Evolutionary conservation across 2,888 invertebrate species (phyloP).

Genomic region (Agonum fuliginosum): DNA sequence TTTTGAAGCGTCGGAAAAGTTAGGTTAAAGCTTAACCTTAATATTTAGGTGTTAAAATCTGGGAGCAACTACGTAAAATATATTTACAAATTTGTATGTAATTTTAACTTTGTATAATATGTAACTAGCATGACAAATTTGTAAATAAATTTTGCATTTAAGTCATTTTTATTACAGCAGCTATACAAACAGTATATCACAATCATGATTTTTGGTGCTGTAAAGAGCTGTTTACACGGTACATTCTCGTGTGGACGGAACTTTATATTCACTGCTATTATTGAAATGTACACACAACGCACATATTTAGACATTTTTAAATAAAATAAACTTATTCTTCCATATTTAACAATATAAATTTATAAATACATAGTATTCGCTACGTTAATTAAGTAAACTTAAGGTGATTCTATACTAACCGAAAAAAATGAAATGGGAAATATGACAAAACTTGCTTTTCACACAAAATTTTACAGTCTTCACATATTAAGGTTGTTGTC

Average conservation of each 20-base stretch:
- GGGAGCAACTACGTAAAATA: constrained; percentile 54
- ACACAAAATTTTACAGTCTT: no score
- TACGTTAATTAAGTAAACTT: not conserved
- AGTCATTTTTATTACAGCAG: constrained; percentile 51
- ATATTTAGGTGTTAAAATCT: constrained; percentile 58
- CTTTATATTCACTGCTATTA: constrained; percentile 41
- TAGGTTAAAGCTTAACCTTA: constrained; percentile 46
- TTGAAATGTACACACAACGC: constrained; percentile 53
- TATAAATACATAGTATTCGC: constrained; percentile 34
- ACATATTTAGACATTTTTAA: constrained; percentile 53
- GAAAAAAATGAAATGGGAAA: no score
- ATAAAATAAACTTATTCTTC: constrained; percentile 57
- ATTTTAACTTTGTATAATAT: constrained; percentile 24
- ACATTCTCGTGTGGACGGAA: not conserved
- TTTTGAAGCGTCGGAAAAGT: constrained; percentile 6
- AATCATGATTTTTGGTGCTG: constrained; percentile 37
- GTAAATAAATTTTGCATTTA: constrained; percentile 42
- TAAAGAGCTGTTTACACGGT: constrained; percentile 25
- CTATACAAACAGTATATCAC: constrained; percentile 40
- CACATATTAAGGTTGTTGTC: no score
- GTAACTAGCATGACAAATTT: constrained; percentile 19
- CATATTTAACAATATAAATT: constrained; percentile 52
- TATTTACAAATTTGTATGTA: constrained; percentile 51
- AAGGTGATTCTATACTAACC: no score
- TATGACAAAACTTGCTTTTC: no score